Conservation (phyloP, 2,113 vertebrate genomes). For the Thalassarche chlororhynchos region DNA sequence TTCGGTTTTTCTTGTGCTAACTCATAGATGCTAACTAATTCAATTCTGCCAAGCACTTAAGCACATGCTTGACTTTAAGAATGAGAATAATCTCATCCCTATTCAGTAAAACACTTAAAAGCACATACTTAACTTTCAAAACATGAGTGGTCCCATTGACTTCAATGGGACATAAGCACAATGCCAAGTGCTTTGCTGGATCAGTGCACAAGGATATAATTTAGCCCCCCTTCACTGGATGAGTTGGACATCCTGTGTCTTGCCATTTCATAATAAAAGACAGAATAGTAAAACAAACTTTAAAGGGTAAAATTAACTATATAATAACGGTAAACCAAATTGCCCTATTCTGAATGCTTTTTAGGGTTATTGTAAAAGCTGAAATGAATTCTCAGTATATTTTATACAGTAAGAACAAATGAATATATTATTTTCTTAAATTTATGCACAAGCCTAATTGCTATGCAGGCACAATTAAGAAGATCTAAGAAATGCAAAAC, state of each 20-base stretch:
- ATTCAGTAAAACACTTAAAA: slow-evolving; percentile 17
- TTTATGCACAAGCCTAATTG: slow-evolving; percentile 64
- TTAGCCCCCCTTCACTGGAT: background rate
- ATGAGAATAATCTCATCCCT: background rate
- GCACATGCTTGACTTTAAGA: slow-evolving; percentile 9
- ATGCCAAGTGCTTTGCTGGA: background rate
- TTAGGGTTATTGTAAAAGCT: background rate
- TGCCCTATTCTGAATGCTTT: background rate
- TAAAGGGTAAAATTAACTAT: background rate
- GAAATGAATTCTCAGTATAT: background rate
- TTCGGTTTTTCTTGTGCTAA: background rate
- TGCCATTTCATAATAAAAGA: background rate
- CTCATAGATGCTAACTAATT: background rate
- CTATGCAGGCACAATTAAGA: slow-evolving; percentile 61
- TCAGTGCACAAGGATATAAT: background rate
- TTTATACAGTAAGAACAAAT: slow-evolving; percentile 11
- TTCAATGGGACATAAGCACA: background rate
- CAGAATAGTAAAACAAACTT: background rate
- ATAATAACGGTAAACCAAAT: background rate
- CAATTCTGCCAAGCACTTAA: background rate
- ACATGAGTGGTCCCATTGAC: slow-evolving; percentile 13
- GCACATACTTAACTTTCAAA: background rate
- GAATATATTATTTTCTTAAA: slow-evolving; percentile 28
- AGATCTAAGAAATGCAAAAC: slow-evolving; percentile 71
- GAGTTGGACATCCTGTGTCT: background rate